Conservation (phyloP, 2,113 vertebrate genomes). For the Fulmarus glacialis region DNA sequence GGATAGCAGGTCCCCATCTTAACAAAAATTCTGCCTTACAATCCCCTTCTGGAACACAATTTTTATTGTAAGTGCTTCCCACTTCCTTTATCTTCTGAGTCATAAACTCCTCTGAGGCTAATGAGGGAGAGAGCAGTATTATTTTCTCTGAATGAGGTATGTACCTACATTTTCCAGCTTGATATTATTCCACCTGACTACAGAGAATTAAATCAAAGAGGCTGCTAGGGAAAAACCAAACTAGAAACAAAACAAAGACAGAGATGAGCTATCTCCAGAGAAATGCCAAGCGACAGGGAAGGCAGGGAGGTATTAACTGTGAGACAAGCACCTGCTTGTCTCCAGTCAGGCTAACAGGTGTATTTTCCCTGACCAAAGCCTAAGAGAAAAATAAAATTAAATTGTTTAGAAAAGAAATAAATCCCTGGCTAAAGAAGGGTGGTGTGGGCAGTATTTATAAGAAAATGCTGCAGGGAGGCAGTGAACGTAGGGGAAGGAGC, state of each 20-base stretch:
- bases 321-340: background rate
- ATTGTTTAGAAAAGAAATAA: background rate
- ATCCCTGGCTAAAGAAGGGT: background rate
- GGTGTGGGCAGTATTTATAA: background rate
- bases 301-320: background rate
- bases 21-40: background rate
- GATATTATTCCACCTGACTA: background rate
- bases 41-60: background rate
- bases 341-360: background rate
- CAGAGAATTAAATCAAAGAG: slow-evolving; percentile 28
- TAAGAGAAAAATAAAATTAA: background rate
- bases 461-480: background rate
- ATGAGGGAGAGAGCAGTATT: background rate
- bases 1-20: background rate
- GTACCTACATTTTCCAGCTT: slow-evolving; percentile 20
- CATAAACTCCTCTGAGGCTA: slow-evolving; percentile 9
- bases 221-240: background rate
- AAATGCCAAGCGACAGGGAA: background rate
- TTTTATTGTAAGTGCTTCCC: background rate
- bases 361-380: background rate
- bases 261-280: slow-evolving; percentile 1
- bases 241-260: background rate
- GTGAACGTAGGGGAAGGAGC: background rate
- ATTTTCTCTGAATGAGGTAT: background rate
- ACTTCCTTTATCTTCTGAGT: slow-evolving; percentile 3